A percentile compares a stretch with the other conserved stretches of the same genome.
Conservation (phyloP, 2,888 invertebrate species). For the Lithophane semibrunnea region DNA sequence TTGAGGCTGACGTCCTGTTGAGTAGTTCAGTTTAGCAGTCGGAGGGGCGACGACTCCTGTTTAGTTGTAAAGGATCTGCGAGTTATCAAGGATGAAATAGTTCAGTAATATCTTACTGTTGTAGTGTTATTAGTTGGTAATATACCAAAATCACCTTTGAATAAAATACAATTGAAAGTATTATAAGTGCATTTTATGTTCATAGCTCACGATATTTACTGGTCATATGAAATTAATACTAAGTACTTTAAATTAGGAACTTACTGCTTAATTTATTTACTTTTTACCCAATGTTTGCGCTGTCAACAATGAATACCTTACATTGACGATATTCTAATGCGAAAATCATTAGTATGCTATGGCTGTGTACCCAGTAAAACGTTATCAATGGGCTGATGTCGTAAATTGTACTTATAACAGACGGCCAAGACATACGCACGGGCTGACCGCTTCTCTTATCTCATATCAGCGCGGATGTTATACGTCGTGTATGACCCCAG, state of each 20-base stretch:
- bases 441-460: constrained; percentile 73
- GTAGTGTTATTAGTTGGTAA: background rate
- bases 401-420: constrained; percentile 74
- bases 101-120: background rate
- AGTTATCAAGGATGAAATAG: background rate
- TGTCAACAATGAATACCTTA: background rate
- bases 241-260: too few species aligned
- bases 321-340: background rate
- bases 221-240: background rate
- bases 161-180: background rate
- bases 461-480: constrained; percentile 77
- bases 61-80: background rate
- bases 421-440: constrained; percentile 77
- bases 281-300: background rate
- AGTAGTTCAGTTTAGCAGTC: constrained; percentile 21
- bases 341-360: constrained; percentile 18
- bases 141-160: background rate
- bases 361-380: constrained; percentile 25
- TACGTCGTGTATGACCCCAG: constrained; percentile 76
- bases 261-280: background rate
- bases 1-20: constrained; percentile 33
- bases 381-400: constrained; percentile 80
- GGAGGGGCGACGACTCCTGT: background rate
- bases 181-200: background rate
- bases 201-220: background rate